Evolutionary conservation across 2,888 invertebrate species (phyloP).

Genomic region (Phrixothrix hirtus): DNA sequence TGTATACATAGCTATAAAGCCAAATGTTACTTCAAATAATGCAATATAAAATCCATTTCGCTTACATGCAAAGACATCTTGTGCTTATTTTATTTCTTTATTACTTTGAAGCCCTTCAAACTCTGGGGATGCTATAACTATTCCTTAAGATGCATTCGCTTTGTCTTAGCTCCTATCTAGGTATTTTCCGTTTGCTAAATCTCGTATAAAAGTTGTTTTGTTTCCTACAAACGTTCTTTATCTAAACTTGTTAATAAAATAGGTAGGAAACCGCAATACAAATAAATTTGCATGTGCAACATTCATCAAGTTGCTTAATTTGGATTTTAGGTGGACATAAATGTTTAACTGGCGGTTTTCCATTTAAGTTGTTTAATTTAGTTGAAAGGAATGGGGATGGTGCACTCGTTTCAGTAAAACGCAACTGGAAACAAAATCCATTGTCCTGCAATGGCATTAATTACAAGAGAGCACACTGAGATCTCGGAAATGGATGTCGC

Average conservation of each 20-base stretch:
- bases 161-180: too few species aligned
- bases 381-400: conserved; percentile 10
- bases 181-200: too few species aligned
- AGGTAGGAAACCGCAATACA: too few species aligned
- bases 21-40: conserved; percentile 29
- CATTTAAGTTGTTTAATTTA: conserved; percentile 13
- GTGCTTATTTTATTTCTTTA: conserved; percentile 23
- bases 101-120: conserved; percentile 20
- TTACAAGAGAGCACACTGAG: conserved; percentile 45
- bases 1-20: conserved; percentile 19
- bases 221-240: too few species aligned
- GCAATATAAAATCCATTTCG: conserved; percentile 32
- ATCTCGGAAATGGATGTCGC: conserved; percentile 53
- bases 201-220: too few species aligned
- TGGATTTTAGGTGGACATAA: too few species aligned
- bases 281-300: too few species aligned
- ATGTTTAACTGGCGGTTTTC: background rate
- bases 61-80: conserved; percentile 22
- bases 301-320: too few species aligned
- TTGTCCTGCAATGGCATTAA: conserved; percentile 50
- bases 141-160: conserved; percentile 13
- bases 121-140: conserved; percentile 15
- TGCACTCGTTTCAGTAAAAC: conserved; percentile 19
- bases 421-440: conserved; percentile 41
- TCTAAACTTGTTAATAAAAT: too few species aligned